Evolutionary conservation across 2,113 vertebrate species (phyloP).

Genomic region (Campylorhamphus procurvoides): DNA sequence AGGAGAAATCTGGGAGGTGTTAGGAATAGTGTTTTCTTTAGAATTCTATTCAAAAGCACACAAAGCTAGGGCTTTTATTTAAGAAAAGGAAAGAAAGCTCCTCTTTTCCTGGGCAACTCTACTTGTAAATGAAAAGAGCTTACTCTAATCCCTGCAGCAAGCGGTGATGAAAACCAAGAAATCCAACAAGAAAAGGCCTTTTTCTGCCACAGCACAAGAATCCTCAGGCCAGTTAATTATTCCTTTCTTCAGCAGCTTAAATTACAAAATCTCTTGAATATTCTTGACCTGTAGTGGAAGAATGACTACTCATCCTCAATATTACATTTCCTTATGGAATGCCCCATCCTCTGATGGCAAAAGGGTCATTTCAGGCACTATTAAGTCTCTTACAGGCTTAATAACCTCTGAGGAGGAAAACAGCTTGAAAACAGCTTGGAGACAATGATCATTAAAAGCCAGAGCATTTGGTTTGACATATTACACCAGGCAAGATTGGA

Average conservation of each 20-base stretch:
- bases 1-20: not conserved
- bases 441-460: not conserved
- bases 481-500: not conserved
- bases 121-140: constrained; percentile 56
- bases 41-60: not conserved
- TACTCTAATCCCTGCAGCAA: constrained; percentile 43
- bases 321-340: constrained; percentile 14
- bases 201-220: constrained; percentile 29
- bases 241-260: constrained; percentile 46
- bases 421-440: constrained; percentile 11
- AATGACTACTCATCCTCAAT: not conserved
- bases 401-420: constrained; percentile 3
- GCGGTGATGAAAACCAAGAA: constrained; percentile 51
- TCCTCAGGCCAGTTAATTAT: constrained; percentile 35
- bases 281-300: constrained; percentile 13
- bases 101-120: constrained; percentile 34
- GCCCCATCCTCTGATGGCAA: not conserved
- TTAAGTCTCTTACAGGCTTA: too few relatives aligned
- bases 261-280: constrained; percentile 48
- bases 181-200: constrained; percentile 29
- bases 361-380: too few relatives aligned
- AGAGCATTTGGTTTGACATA: constrained; percentile 16
- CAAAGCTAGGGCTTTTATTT: not conserved
- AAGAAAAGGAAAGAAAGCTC: constrained; percentile 25
- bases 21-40: not conserved